Percentiles rank a stretch among this genome's conserved stretches.
Evolutionary conservation across 1,140 invertebrate species (phyloP).

Genomic region (Nomia melanderi): DNA sequence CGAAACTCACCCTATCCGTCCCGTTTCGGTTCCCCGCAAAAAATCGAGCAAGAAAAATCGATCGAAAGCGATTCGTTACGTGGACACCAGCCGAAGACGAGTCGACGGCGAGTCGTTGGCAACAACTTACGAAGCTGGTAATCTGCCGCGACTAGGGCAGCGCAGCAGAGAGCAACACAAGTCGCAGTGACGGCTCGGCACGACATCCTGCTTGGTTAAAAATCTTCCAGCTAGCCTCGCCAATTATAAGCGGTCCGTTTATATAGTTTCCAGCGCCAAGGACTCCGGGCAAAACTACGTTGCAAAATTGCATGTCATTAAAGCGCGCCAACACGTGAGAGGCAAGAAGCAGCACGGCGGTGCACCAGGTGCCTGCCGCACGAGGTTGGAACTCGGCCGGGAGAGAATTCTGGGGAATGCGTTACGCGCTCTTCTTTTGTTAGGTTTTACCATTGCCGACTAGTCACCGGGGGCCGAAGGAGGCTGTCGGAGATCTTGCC

Average conservation of each 20-base stretch:
- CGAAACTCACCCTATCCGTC: too few relatives aligned
- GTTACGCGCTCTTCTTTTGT: constrained; percentile 48
- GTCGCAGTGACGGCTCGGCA: constrained; percentile 49
- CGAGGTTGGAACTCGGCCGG: constrained; percentile 17
- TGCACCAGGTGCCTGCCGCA: background rate
- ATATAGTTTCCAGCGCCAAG: constrained; percentile 80
- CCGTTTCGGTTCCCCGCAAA: too few relatives aligned
- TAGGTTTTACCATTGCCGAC: background rate
- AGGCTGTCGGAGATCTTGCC: background rate
- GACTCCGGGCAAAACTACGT: constrained; percentile 74
- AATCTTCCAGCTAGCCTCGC: constrained; percentile 66
- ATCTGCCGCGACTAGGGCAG: constrained; percentile 57
- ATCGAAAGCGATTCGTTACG: too few relatives aligned
- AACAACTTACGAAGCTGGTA: constrained; percentile 74
- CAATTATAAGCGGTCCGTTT: constrained; percentile 77
- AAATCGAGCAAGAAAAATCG: too few relatives aligned
- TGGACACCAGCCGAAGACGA: too few relatives aligned
- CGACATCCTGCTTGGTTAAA: constrained; percentile 64
- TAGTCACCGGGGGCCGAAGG: background rate
- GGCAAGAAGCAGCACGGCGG: constrained; percentile 43
- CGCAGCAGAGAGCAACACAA: constrained; percentile 57
- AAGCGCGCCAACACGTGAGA: constrained; percentile 65
- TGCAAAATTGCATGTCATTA: constrained; percentile 81
- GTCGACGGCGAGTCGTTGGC: too few relatives aligned
- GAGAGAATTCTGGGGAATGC: constrained; percentile 34